A percentile compares a stretch with the other conserved stretches of the same genome.
phyloP scores from a whole-genome alignment of 2,797 vertebrate species.

The Gambusia yucatana region DNA sequence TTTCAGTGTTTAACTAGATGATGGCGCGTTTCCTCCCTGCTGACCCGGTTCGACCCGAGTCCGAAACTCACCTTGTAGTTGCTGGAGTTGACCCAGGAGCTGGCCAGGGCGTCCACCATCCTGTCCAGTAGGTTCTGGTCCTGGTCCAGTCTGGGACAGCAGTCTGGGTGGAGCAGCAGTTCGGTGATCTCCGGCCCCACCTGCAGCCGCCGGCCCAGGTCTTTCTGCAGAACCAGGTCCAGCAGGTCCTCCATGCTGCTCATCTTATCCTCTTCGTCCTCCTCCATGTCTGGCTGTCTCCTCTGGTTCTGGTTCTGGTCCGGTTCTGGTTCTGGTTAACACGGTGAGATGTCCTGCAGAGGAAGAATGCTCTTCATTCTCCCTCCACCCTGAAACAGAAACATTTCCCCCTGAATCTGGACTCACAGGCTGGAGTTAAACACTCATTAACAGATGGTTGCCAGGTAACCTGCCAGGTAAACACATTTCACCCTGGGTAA shows the following conservation, averaged over 20 bases:
- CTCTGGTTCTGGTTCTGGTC: background rate
- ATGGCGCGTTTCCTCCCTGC: background rate
- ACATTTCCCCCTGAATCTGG: background rate
- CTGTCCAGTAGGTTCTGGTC: conserved; percentile 93
- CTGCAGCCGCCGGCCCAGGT: conserved; percentile 91
- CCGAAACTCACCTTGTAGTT: conserved; percentile 92
- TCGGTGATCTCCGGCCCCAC: conserved; percentile 92
- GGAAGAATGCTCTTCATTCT: background rate
- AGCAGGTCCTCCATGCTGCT: conserved; percentile 88
- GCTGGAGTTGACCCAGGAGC: conserved; percentile 96
- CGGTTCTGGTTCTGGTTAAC: background rate
- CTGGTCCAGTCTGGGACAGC: conserved; percentile 89
- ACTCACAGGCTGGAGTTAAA: conserved; percentile 1
- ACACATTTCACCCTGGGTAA: background rate
- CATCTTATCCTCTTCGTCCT: conserved; percentile 88
- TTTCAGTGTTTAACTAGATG: background rate
- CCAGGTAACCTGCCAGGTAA: background rate
- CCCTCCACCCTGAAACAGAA: background rate
- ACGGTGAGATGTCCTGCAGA: background rate
- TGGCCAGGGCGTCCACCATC: conserved; percentile 91
- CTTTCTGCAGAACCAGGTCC: conserved; percentile 91
- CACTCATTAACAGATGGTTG: background rate
- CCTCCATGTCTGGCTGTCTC: conserved; percentile 67
- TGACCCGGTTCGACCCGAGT: background rate
- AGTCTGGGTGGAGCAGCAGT: conserved; percentile 88